Evolutionary conservation across 2,888 invertebrate species (phyloP), one percentile per base, ranked within the genome.

Genomic region (Leucophenga montana): DNA sequence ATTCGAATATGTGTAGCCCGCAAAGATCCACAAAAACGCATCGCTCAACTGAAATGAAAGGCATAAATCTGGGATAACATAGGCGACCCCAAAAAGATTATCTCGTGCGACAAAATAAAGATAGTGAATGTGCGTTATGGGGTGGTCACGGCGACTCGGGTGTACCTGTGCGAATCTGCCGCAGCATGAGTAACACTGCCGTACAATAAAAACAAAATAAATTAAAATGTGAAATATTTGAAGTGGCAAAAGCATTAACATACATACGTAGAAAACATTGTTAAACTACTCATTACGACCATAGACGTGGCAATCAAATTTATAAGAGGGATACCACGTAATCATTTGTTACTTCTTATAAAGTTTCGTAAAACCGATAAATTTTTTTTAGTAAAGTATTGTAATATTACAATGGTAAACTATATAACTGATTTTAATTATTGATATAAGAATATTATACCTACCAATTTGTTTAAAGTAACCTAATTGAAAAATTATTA

Each of bases 41-140:
- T 74, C 71, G 71, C 18, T 64, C 64, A 77, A 78, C 83, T 72
- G 77, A 78, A 82, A 83, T 74, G 78, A 80, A 82, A 74, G 78
- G 75, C 70, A 74, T 70, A 83, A 82, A 78, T 79, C 80, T 73
- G 74, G 77, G 72, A 72, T 79, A 80, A 77, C 79, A 77, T 77
- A 76, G 77, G 79, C 74, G 77, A 78, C 78, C 73, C 78, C 74
- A 77, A 80, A 78, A 73, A 56, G 44, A 66, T 56, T 66, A 53
- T 54, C 68, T 75, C 70, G 72, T 70, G 67, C 62, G 70, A 56
- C 65, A 70, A 54, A 72, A 46, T 53, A 31, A 59, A 64, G 11
- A 65, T 66, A 20, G n/a, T 31, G 13, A 68, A 48, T 70, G 54
- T 56, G 39, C 18, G 46, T 67, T 22, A n/a, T 57, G 66, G 61